Base-by-base conservation (phyloP, 2,888 invertebrate genomes). In the Hirtodrosophila trivittata region DNA sequence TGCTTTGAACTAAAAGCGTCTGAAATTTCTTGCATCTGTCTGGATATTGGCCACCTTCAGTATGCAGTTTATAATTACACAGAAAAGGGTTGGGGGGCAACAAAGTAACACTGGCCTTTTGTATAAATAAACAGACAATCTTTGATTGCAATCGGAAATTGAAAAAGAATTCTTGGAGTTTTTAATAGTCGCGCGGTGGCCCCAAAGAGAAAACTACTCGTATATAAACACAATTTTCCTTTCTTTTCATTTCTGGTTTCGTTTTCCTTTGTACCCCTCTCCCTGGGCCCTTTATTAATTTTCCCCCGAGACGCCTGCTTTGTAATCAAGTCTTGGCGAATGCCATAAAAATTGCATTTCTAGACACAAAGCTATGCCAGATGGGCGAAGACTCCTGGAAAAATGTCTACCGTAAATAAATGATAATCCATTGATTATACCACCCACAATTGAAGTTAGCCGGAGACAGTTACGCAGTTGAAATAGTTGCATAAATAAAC, bases 61-160 rank as follows among this genome's bases (percentile, higher is more conserved):
- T 51, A 35, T 47, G 51, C 58, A 58, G 57, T 43, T 52, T 26
- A 18, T 9, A 10, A 21, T 21, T 21, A 21, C 5, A 21, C 18
- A 21, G 5, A 21, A 5, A 3, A 6, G 42, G 45, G 12, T 14
- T 10, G 33, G 10, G 26, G 12, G 28, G 21, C 16, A 16, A 12
- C 35, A 58, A 39, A 55, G 42, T 55, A 10, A 57, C 71, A 64
- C 57, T 58, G 46, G 75, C 16, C 49, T 43, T 39, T 55, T 62
- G 58, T 38, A 67, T 66, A 80, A 80, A 80, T 86, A 80, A 86
- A 80, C 86, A 86, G 73, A 75, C 69, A 64, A 72, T 64, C 65
- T 66, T 46, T 60, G 73, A 80, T 83, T 67, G 57, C 70, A 73
- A 82, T 86, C 76, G 86, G 86, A 78, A 75, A 80, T 72, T 43